Conservation (phyloP, 2,797 vertebrate species). For the Oreochromis grahami region DNA sequence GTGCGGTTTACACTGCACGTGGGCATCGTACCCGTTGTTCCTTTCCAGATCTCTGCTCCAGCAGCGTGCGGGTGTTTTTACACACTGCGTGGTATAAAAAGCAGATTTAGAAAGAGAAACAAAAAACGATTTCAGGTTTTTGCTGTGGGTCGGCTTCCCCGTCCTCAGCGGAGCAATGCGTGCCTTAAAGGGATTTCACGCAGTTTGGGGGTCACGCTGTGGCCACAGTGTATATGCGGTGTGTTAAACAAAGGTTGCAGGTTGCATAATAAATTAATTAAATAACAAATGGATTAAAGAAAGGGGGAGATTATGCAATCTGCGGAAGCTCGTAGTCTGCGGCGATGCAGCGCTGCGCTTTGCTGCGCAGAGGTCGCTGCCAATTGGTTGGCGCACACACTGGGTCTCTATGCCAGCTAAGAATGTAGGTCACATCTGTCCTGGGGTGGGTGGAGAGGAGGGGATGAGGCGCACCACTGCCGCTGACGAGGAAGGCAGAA, state of each 20-base stretch:
- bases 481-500: slow-evolving; percentile 30
- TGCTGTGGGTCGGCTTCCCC: not conserved
- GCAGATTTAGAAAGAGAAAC: not conserved
- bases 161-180: not conserved
- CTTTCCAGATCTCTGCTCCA: not conserved
- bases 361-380: slow-evolving; percentile 32
- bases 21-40: not conserved
- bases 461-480: slow-evolving; percentile 6
- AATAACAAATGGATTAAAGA: slow-evolving; percentile 59
- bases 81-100: not conserved
- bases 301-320: slow-evolving; percentile 70
- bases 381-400: slow-evolving; percentile 54
- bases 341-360: slow-evolving; percentile 19
- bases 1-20: slow-evolving; percentile 22
- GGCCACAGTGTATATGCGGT: not conserved
- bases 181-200: not conserved
- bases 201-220: not conserved
- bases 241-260: not conserved
- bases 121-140: not conserved
- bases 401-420: slow-evolving; percentile 60
- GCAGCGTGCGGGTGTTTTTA: not conserved
- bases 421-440: slow-evolving; percentile 78
- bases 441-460: slow-evolving; percentile 14
- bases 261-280: slow-evolving; percentile 59
- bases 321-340: slow-evolving; percentile 53